phyloP scores from a whole-genome alignment of 1,140 invertebrate genomes.

The Halyomorpha halys region DNA sequence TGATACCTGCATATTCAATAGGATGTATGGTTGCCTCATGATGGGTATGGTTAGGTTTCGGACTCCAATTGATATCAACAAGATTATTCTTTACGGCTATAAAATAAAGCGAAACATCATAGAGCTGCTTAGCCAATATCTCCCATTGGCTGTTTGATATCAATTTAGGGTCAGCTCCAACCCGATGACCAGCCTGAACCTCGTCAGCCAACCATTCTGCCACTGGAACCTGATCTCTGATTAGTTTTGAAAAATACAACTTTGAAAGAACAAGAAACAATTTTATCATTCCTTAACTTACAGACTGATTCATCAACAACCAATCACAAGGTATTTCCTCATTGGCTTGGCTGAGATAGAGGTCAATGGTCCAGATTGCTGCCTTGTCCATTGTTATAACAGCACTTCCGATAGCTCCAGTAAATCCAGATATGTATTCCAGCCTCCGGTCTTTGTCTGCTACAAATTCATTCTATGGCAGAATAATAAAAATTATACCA shows the following conservation, averaged over 20 bases:
- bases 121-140: conserved; percentile 44
- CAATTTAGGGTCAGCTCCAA: conserved; percentile 75
- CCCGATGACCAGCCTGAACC: conserved; percentile 49
- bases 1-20: conserved; percentile 28
- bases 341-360: conserved; percentile 22
- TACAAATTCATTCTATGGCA: conserved; percentile 16
- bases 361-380: conserved; percentile 72
- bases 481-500: too few species aligned
- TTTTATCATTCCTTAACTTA: not conserved
- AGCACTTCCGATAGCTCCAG: conserved; percentile 67
- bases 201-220: conserved; percentile 45
- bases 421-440: conserved; percentile 76
- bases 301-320: conserved; percentile 12
- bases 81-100: conserved; percentile 64
- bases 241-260: too few species aligned
- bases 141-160: conserved; percentile 55
- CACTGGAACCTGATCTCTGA: not conserved
- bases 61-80: conserved; percentile 66
- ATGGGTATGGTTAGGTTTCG: conserved; percentile 25
- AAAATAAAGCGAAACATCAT: conserved; percentile 39
- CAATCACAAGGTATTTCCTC: conserved; percentile 23
- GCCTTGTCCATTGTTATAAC: conserved; percentile 63
- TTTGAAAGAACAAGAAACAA: too few species aligned
- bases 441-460: conserved; percentile 56
- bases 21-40: conserved; percentile 28